Conservation (phyloP, 2,888 invertebrate species). For the Epsilonema sp. region DNA sequence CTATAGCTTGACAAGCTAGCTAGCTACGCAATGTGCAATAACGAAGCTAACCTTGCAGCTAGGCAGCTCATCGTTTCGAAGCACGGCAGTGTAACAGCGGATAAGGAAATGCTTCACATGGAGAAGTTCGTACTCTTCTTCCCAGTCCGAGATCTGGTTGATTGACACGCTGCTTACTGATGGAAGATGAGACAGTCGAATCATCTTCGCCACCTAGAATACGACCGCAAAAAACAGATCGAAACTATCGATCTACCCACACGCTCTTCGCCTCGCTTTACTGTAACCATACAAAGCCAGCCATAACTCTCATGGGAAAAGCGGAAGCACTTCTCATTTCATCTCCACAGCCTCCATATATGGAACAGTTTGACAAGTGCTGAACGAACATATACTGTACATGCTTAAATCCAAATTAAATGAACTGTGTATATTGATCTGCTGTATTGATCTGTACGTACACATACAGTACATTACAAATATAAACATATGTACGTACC, state of each 20-base stretch:
- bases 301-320: not conserved
- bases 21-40: too few relatives aligned
- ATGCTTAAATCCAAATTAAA: too few relatives aligned
- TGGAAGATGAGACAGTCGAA: constrained; percentile 8
- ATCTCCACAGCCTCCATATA: too few relatives aligned
- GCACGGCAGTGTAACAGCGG: constrained; percentile 8
- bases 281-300: not conserved
- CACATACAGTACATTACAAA: too few relatives aligned
- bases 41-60: constrained; percentile 9
- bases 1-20: too few relatives aligned
- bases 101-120: constrained; percentile 3
- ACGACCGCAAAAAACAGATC: too few relatives aligned
- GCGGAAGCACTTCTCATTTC: too few relatives aligned
- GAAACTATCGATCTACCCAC: not conserved
- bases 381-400: too few relatives aligned
- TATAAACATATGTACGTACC: too few relatives aligned
- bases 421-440: too few relatives aligned
- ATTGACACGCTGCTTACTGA: constrained; percentile 6
- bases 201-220: constrained; percentile 9
- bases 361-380: too few relatives aligned
- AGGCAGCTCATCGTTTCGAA: constrained; percentile 2
- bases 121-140: constrained; percentile 6
- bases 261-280: not conserved
- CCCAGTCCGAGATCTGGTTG: constrained; percentile 9
- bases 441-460: too few relatives aligned